Base-by-base conservation (phyloP, 2,888 invertebrate species). In the Mesorhabditis belari region DNA sequence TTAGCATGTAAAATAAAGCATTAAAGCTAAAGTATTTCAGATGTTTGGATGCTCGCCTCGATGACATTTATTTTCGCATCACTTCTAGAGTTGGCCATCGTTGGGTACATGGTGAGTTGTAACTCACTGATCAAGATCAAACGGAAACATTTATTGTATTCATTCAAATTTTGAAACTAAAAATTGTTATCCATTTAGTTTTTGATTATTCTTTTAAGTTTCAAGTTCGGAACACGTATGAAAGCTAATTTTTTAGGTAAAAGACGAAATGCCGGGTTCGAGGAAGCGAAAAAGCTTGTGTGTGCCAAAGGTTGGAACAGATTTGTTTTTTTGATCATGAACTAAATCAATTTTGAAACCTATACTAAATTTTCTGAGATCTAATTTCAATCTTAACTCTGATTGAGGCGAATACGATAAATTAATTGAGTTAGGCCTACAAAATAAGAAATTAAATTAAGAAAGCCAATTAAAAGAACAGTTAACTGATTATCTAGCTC, bases 11-110 rank as follows among this genome's bases (percentile, higher is more conserved):
- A n/a, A n/a, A n/a, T n/a, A 28, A n/a, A n/a, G n/a, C n/a, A n/a
- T n/a, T n/a, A n/a, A n/a, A n/a, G n/a, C 53, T 5, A 4, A 26
- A 21, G 24, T 21, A 21, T 49, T 70, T 60, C 55, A 71, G 79
- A 80, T 63, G 82, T 70, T 57, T 81, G 73, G 79, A 80, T 74
- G 81, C 76, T 75, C 50, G 79, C 61, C 56, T 77, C 71, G 61
- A 81, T 75, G 80, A 76, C 69, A 55, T 80, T 74, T 73, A 79
- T 74, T 66, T 81, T 74, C 73, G 69, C 71, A 21, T 67, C 69
- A 49, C 62, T 73, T n/a, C 63, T 80, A 21, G 81, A 81, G 65
- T 67, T 80, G 59, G 78, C 81, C 24, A 74, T 79, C 49, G 71
- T 81, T 49, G 76, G 77, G 59, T 77, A 75, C 63, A 73, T 76